Evolutionary conservation across 2,113 vertebrate species (phyloP), one percentile per base, ranked within the genome.

Genomic region (Pachypanchax playfairii): DNA sequence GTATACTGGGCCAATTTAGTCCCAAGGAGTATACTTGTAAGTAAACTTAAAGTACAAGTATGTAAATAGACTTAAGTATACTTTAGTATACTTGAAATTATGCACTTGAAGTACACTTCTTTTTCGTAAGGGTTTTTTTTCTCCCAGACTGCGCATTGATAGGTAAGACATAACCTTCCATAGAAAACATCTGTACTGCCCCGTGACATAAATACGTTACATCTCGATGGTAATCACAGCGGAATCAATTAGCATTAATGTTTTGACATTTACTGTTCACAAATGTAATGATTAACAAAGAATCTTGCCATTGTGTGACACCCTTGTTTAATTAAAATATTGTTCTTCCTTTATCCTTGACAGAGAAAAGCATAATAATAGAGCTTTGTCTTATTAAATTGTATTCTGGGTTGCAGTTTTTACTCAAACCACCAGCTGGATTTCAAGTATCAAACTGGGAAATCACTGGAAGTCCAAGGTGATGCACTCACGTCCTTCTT

Each of bases 241-340:
- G n/a, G n/a, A n/a, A n/a, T n/a, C 42, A 10, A 9, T 17, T 26
- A 26, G 46, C 14, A 26, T 48, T 14, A 26, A 48, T 48, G 26
- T 6, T 26, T 12, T 15, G 6, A 48, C 46, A 26, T 48, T 48
- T 21, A 8, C 12, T 43, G 18, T 43, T 21, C 7, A 7, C 5
- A 9, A 8, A 43, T 48, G 43, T 46, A 26, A 48, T 48, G 46
- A 48, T 48, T 25, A 17, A 26, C 22, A 14, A 17, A 15, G 6
- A 26, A 7, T 17, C 46, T 15, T 15, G 50, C 10, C 31, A 22
- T 14, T 35, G 18, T 14, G 20, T 15, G 31, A 35, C 18, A 36
- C 50, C 12, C 36, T 22, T 14, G 31, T 12, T n/a, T 38, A 22
- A 38, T 53, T 53, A 36, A 53, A 53, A 36, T 36, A 53, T 53